phyloP scores from a whole-genome alignment of 2,113 vertebrate genomes.

The Orientallactaga bullata region DNA sequence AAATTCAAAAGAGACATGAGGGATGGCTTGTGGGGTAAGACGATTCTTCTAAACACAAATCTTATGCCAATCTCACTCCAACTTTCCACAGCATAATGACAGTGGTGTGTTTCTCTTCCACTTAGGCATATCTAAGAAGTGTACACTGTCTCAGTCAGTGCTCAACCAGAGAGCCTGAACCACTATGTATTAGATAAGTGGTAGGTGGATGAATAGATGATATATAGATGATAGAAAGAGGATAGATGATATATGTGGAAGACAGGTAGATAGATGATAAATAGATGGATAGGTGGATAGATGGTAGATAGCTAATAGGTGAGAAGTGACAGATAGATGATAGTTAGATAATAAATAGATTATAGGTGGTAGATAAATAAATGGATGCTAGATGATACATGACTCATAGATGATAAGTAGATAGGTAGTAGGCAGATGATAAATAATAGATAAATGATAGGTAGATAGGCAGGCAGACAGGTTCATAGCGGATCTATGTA shows the following conservation, averaged over 20 bases:
- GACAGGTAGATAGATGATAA: background rate
- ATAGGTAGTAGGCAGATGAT: no score
- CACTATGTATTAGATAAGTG: background rate
- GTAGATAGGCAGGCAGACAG: background rate
- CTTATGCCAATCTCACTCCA: background rate
- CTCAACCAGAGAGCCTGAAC: background rate
- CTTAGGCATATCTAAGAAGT: background rate
- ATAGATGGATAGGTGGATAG: background rate
- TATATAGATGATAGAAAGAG: background rate
- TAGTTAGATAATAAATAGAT: background rate
- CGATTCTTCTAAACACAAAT: background rate
- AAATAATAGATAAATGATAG: no score
- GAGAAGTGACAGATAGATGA: background rate
- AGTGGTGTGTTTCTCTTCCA: background rate
- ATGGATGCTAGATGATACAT: background rate
- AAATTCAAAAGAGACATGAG: background rate
- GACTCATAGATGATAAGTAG: background rate
- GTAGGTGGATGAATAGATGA: background rate
- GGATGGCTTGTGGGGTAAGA: background rate
- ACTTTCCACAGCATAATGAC: background rate
- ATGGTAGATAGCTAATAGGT: background rate
- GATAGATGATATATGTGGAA: background rate
- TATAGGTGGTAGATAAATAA: background rate
- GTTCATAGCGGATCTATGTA: background rate
- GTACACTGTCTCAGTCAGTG: background rate